Percentiles rank a stretch among this genome's conserved stretches.
Evolutionary conservation across 1,140 invertebrate genomes (phyloP).

Genomic region (Muscidifurax raptorellus): DNA sequence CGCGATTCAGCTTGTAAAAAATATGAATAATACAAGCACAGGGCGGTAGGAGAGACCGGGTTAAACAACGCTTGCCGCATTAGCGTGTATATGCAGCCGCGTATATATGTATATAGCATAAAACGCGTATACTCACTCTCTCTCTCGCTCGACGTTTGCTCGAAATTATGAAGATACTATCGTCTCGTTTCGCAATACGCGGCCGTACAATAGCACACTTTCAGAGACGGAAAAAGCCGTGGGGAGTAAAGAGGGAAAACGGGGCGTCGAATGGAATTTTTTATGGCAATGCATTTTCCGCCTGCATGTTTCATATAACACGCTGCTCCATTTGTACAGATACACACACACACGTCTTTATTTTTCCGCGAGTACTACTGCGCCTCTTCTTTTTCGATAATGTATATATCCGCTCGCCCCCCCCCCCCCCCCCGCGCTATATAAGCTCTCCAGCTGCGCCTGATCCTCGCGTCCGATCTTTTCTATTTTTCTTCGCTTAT

Average conservation of each 20-base stretch:
- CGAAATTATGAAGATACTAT: conserved; percentile 21
- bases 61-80: neutral
- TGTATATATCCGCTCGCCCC: neutral
- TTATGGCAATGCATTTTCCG: conserved; percentile 21
- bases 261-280: conserved; percentile 20
- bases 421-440: neutral
- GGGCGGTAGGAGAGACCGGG: neutral
- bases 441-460: neutral
- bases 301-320: conserved; percentile 27
- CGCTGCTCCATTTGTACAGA: neutral
- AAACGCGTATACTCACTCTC: too few species aligned
- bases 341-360: neutral
- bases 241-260: neutral
- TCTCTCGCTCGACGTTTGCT: neutral
- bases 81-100: neutral
- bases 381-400: neutral
- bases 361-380: neutral
- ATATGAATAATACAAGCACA: neutral
- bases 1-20: neutral
- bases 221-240: neutral
- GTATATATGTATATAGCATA: neutral
- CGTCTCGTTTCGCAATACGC: neutral
- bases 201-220: neutral
- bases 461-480: neutral
- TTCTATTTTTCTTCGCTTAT: neutral